Evolutionary conservation across 2,797 vertebrate species (phyloP).

Genomic region (Kryptopterus vitreolus): DNA sequence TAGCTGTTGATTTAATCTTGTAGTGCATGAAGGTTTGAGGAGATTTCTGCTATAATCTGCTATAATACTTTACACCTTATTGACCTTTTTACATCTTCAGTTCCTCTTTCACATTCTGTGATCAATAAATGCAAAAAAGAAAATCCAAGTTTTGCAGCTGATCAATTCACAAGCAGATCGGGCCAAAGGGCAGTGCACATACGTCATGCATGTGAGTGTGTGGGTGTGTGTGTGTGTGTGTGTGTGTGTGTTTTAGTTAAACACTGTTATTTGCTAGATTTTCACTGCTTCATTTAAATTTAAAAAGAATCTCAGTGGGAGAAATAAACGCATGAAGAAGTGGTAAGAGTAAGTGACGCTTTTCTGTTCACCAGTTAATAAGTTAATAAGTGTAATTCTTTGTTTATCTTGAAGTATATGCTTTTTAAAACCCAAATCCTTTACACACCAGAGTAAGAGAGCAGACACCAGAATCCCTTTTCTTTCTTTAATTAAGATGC

Average conservation of each 20-base stretch:
- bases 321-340: not conserved
- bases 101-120: not conserved
- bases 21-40: no score
- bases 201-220: not conserved
- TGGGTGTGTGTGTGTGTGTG: no score
- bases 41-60: no score
- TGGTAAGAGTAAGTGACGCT: not conserved
- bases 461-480: not conserved
- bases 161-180: not conserved
- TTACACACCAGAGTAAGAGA: not conserved
- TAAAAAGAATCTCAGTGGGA: not conserved
- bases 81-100: not conserved
- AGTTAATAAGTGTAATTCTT: not conserved
- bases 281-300: not conserved
- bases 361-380: not conserved
- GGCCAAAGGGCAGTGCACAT: not conserved
- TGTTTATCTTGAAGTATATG: not conserved
- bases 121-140: not conserved
- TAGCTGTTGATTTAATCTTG: no score
- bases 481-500: constrained; percentile 13
- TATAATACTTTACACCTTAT: not conserved
- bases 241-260: not conserved
- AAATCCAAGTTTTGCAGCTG: not conserved
- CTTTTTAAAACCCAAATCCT: not conserved
- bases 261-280: not conserved